Base-by-base conservation (phyloP, 2,113 vertebrate genomes). In the Cynocephalus volans region DNA sequence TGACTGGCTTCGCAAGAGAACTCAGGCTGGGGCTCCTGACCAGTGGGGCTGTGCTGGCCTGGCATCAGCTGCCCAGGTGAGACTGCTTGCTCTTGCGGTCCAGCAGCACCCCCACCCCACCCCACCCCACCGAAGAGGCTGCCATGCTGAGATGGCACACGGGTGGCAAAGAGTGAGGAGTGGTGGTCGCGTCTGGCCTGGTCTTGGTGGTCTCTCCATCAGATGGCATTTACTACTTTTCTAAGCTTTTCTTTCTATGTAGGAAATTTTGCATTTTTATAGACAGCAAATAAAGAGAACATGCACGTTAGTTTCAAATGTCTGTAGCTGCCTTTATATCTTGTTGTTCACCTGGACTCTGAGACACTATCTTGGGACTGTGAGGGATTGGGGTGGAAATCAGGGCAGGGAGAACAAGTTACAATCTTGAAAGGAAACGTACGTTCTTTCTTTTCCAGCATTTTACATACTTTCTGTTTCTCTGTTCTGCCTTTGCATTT, bases 21-120 rank as follows among this genome's bases (percentile, higher is more conserved):
- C 36, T 48, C 56, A 4, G 56, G 54, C 26, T 75, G 19, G 56
- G 28, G 7, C 28, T 75, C 33, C 41, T 56, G 19, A 76, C 17
- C 60, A 21, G 3, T 17, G n/a, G 33, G 80, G 64, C 3, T 69
- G 65, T 75, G 50, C 36, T 10, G 26, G 65, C 15, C 21, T 54
- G 23, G 28, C 21, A 7, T 8, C 2, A 24, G 33, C 17, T 95
- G 48, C 31, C 5, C 31, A 50, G 54, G 41, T 62, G 67, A 67
- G 45, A 41, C 2, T 36, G 15, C 14, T 56, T 28, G 15, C n/a
- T 36, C 52, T 21, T 82, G 17, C 2, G 9, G 4, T 50, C 14
- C 5, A 18, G 15, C 31, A 56, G 15, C 31, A 56, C 9, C 13
- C 36, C 8, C 0, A 2, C 3, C 8, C 2, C 0, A 2, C 3